Conservation (phyloP, 2,888 invertebrate genomes). For the Sesia bembeciformis region DNA sequence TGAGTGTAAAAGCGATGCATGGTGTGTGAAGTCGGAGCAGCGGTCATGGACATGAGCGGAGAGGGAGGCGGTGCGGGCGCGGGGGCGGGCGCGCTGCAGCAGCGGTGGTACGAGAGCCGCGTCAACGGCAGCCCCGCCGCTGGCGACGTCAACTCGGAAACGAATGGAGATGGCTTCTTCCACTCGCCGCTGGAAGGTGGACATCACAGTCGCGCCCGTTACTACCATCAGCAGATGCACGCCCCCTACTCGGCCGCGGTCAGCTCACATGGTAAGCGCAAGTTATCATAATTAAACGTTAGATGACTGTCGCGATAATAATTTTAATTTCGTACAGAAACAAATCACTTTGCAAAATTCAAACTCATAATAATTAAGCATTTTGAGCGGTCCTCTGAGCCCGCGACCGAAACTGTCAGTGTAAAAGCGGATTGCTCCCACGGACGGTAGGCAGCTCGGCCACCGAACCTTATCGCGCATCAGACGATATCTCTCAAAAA, state of each 20-base stretch:
- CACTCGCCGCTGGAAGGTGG: constrained; percentile 72
- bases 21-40: constrained; percentile 66
- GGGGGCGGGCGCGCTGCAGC: constrained; percentile 61
- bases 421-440: constrained; percentile 46
- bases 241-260: constrained; percentile 71
- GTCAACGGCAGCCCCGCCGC: constrained; percentile 70
- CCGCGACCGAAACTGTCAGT: constrained; percentile 40
- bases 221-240: constrained; percentile 75
- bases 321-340: neutral
- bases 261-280: constrained; percentile 63
- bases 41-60: constrained; percentile 70
- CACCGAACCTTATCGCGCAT: constrained; percentile 53
- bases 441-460: constrained; percentile 35
- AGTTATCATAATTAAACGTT: neutral
- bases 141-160: constrained; percentile 61
- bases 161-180: constrained; percentile 72
- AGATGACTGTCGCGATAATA: neutral
- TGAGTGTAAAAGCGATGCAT: constrained; percentile 69
- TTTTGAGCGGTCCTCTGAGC: constrained; percentile 30
- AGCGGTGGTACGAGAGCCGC: constrained; percentile 73
- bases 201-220: constrained; percentile 69
- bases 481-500: constrained; percentile 61
- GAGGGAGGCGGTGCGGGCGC: constrained; percentile 58
- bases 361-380: constrained; percentile 44
- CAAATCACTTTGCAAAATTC: constrained; percentile 15